phyloP scores from a whole-genome alignment of 2,797 vertebrate species.

The Hydrocynus forskahlii region DNA sequence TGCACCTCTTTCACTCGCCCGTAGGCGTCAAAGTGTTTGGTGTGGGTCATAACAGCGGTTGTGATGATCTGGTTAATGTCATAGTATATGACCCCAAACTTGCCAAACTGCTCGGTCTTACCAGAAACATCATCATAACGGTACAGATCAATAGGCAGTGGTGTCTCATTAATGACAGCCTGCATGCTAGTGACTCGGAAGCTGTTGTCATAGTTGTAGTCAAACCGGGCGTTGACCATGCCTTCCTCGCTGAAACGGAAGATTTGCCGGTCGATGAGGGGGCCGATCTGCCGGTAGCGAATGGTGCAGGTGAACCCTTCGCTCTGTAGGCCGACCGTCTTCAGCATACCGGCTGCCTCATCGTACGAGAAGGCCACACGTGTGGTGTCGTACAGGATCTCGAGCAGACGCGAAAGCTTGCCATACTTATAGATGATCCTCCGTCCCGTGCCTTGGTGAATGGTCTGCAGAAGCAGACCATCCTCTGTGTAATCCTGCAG shows the following conservation, averaged over 20 bases:
- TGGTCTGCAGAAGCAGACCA: slow-evolving; percentile 89
- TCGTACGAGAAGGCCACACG: slow-evolving; percentile 94
- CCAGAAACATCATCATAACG: slow-evolving; percentile 97
- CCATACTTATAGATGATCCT: slow-evolving; percentile 95
- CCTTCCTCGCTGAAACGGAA: slow-evolving; percentile 98
- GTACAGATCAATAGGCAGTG: slow-evolving; percentile 95
- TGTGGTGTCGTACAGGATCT: slow-evolving; percentile 95
- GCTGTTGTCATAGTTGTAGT: slow-evolving; percentile 99
- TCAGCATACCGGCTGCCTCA: slow-evolving; percentile 93
- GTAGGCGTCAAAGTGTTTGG: slow-evolving; percentile 97
- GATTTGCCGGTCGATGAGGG: slow-evolving; percentile 96
- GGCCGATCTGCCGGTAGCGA: slow-evolving; percentile 95
- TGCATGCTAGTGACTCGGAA: slow-evolving; percentile 99
- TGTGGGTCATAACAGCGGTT: slow-evolving; percentile 98
- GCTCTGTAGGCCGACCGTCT: slow-evolving; percentile 93
- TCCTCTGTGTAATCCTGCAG: slow-evolving; percentile 96
- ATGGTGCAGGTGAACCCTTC: slow-evolving; percentile 97
- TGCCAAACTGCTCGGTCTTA: slow-evolving; percentile 97
- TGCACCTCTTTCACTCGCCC: slow-evolving; percentile 97
- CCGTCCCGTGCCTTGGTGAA: slow-evolving; percentile 92
- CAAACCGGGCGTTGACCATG: slow-evolving; percentile 97
- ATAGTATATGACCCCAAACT: slow-evolving; percentile 98
- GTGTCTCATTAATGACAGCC: slow-evolving; percentile 96
- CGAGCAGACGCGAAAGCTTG: slow-evolving; percentile 90
- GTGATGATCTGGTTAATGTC: slow-evolving; percentile 99